phyloP scores from a whole-genome alignment of 92 coral and sea anemone species.

The Ricordea florida region DNA sequence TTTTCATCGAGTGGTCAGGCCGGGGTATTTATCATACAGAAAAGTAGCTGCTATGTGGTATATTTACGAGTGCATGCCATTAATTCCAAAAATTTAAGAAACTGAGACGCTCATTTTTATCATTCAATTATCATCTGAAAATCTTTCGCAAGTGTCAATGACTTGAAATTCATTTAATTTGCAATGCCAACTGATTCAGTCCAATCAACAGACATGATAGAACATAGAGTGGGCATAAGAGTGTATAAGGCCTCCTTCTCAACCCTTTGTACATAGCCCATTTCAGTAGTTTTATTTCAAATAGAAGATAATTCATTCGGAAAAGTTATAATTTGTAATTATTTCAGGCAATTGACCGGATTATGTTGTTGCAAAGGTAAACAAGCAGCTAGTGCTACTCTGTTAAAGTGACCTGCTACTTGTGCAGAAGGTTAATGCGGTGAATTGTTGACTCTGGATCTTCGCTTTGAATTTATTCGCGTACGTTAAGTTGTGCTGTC shows the following conservation, averaged over 20 bases:
- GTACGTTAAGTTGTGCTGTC: too few species aligned
- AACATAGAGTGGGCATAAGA: not conserved
- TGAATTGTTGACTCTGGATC: not conserved
- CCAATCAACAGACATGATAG: not conserved
- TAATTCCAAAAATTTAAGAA: not conserved
- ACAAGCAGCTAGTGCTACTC: not conserved
- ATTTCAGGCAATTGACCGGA: not conserved
- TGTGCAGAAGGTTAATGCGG: not conserved
- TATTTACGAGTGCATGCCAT: too few species aligned
- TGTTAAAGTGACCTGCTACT: not conserved
- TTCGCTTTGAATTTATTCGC: not conserved
- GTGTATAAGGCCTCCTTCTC: not conserved
- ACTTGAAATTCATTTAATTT: not conserved
- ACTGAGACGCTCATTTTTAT: too few species aligned
- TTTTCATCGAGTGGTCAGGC: too few species aligned
- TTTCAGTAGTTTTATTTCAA: too few species aligned
- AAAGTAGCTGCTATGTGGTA: not conserved
- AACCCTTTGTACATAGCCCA: too few species aligned
- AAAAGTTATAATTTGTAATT: too few species aligned
- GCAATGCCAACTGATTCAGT: not conserved
- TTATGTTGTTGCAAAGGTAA: not conserved
- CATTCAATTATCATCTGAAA: too few species aligned
- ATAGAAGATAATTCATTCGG: too few species aligned
- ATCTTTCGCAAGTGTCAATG: too few species aligned
- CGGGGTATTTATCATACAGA: not conserved